Evolutionary conservation across 2,888 invertebrate genomes (phyloP), one percentile per base, ranked within the genome.

Genomic region (Geophilus truncorum): DNA sequence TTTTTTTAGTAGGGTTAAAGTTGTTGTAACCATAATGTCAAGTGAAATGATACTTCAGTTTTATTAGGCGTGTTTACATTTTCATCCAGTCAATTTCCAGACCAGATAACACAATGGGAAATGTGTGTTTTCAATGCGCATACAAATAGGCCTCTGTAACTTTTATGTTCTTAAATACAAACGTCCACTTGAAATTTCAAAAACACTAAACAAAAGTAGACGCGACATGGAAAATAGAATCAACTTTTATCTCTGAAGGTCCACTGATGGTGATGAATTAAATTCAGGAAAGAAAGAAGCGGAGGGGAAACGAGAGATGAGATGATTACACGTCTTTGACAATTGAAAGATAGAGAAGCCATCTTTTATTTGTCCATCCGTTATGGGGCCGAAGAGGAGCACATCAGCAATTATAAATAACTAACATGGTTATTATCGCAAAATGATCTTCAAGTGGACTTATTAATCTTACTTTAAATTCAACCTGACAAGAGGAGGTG

Each of bases 361-460:
- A 70, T 70, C 70, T 70, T 70, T 70, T 70, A 70, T 70, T 70
- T 70, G 70, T 70, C 70, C 70, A 70, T 70, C 70, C 70, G 70
- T 70, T 70, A 12, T 12, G 25, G 70, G 12, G 70, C 25, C 15
- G 70, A 25, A 70, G 10, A 70, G n/a, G 28, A 70, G n/a, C 28
- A 70, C 70, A 70, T 70, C 1, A 70, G 70, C 70, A 70, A 70
- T 70, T 70, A 70, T 70, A 70, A 70, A 25, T 70, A 70, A 70
- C 70, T 28, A n/a, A 3, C 28, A 7, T 9, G 70, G 25, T 23
- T 70, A 70, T 70, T 70, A 70, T 70, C 70, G n/a, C 70, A 70
- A 6, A 51, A 25, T 70, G 28, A 70, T 70, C 70, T 70, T 70
- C 70, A 70, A 70, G 28, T 70, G 70, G 70, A 7, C 28, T 70